Evolutionary conservation across 1,140 invertebrate species (phyloP), one percentile per base, ranked within the genome.

Genomic region (Zophobas morio): DNA sequence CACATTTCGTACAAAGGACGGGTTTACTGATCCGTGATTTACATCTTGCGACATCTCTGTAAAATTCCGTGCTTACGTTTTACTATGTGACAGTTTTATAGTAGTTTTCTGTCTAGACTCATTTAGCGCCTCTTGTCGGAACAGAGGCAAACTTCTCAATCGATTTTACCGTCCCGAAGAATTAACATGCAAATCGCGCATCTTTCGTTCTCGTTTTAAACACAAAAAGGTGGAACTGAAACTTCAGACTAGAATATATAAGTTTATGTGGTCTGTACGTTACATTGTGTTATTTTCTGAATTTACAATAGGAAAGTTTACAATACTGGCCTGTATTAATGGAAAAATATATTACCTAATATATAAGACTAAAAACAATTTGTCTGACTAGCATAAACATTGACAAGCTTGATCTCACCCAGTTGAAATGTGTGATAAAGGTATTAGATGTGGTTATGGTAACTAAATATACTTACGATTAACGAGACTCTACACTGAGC

Each of bases 241-340:
- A 74, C 53, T 34, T 74, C 40, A 74, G 6, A 54, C 57, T 74
- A 54, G 54, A 74, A 37, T 74, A 74, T 56, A 74, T 37, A 57
- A 36, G 36, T 56, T 60, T 47, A 47, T 34, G 35, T 47, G 8
- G 47, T 36, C 32, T 40, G 40, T 49, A 70, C 20, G 5, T 70
- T 70, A 33, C 40, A 70, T 70, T 39, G 32, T 39, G 32, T 70
- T 73, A 33, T 39, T 73, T 49, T 74, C 54, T 53, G 54, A 8
- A 74, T 36, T 32, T 39, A 47, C 37, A 74, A 74, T 74, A 46
- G 49, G 53, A 53, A 74, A 57, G 47, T 72, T 47, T 51, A 75
- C 71, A 80, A 80, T 80, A 80, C 79, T 80, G 79, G 79, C 79
- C 79, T 63, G 72, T 75, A 77, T 51, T 77, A 60, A 73, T 72